Percentiles rank a stretch among this genome's conserved stretches.
phyloP scores from a whole-genome alignment of 2,797 vertebrate genomes.

The Esox lucius region DNA sequence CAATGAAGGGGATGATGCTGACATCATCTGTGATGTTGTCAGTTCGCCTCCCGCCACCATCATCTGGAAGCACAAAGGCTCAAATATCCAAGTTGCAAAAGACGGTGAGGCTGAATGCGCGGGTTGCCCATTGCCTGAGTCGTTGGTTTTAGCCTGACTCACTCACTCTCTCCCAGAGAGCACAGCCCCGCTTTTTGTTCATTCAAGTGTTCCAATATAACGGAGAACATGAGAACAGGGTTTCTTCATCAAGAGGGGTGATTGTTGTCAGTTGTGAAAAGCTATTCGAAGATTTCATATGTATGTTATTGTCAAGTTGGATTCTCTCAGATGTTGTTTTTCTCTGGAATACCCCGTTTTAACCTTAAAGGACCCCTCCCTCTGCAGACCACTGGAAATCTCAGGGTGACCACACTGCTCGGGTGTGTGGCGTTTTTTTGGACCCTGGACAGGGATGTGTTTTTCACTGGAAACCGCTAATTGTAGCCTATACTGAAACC shows the following conservation, averaged over 20 bases:
- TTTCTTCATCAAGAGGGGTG: constrained; percentile 24
- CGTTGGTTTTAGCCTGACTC: constrained; percentile 10
- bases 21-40: constrained; percentile 90
- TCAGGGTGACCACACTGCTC: constrained; percentile 60
- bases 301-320: neutral
- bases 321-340: constrained; percentile 32
- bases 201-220: constrained; percentile 32
- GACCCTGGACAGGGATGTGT: constrained; percentile 62
- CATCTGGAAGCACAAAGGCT: constrained; percentile 90
- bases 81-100: constrained; percentile 84
- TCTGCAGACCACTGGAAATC: constrained; percentile 54
- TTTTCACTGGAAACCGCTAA: constrained; percentile 72
- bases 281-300: constrained; percentile 15
- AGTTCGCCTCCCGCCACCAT: constrained; percentile 90
- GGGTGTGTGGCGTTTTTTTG: constrained; percentile 54
- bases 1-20: constrained; percentile 89
- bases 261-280: constrained; percentile 31
- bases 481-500: constrained; percentile 60
- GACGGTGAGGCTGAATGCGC: constrained; percentile 81
- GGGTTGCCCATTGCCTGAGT: constrained; percentile 32
- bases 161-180: constrained; percentile 24
- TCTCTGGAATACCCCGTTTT: constrained; percentile 58
- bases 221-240: constrained; percentile 36
- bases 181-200: constrained; percentile 36
- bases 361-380: constrained; percentile 62